phyloP scores from a whole-genome alignment of 1,140 invertebrate species.

The Trichogramma pretiosum region DNA sequence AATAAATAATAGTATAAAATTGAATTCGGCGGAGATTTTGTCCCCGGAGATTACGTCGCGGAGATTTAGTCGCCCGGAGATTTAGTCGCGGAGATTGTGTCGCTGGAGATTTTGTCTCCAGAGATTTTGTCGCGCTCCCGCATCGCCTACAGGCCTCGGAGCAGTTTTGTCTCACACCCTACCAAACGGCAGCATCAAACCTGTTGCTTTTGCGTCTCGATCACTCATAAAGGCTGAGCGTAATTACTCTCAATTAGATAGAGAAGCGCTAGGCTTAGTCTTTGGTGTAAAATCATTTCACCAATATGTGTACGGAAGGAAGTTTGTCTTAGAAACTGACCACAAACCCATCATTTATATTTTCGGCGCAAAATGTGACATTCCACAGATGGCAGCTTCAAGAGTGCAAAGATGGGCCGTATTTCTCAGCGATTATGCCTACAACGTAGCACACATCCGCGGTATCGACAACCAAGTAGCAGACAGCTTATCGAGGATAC shows the following conservation, averaged over 20 bases:
- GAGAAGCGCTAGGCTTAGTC: conserved; percentile 26
- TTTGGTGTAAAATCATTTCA: conserved; percentile 36
- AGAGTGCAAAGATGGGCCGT: conserved; percentile 1
- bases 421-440: neutral
- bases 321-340: conserved; percentile 27
- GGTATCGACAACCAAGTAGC: neutral
- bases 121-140: too few relatives aligned
- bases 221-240: neutral
- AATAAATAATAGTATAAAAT: too few relatives aligned
- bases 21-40: too few relatives aligned
- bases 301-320: conserved; percentile 1
- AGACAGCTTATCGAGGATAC: neutral
- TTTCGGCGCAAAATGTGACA: conserved; percentile 32
- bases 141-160: too few relatives aligned
- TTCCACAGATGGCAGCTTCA: conserved; percentile 12
- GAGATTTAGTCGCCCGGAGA: too few relatives aligned
- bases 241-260: neutral
- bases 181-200: too few relatives aligned
- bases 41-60: too few relatives aligned
- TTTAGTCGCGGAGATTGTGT: too few relatives aligned
- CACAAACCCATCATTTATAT: conserved; percentile 42
- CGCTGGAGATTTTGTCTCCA: too few relatives aligned
- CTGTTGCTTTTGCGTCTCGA: neutral
- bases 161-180: conserved; percentile 2
- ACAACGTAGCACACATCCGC: conserved; percentile 1